Evolutionary conservation across 2,888 invertebrate species (phyloP).

Genomic region (Luperina nickerlii): DNA sequence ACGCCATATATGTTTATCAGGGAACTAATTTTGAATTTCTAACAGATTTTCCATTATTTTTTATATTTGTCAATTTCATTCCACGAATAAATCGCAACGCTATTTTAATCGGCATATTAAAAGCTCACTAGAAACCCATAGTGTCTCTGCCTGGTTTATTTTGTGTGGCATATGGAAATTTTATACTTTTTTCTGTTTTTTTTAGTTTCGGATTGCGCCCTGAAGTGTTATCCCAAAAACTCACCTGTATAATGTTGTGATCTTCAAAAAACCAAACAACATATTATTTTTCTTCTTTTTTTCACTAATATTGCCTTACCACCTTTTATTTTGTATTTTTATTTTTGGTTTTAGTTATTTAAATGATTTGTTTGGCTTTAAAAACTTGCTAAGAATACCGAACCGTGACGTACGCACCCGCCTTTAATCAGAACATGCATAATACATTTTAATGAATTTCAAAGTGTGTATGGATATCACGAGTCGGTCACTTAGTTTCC

Average conservation of each 20-base stretch:
- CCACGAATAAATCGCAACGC: neutral
- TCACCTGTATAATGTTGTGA: constrained; percentile 14
- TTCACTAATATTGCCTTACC: constrained; percentile 42
- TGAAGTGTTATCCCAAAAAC: constrained; percentile 14
- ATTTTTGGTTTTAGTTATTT: constrained; percentile 22
- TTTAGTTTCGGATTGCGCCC: neutral
- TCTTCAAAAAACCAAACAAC: neutral
- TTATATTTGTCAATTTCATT: neutral
- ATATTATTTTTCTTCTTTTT: constrained; percentile 11
- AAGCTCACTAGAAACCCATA: neutral
- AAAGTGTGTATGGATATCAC: constrained; percentile 28
- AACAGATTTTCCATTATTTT: neutral
- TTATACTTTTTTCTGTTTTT: neutral
- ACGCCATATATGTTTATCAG: too few species aligned
- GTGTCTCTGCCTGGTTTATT: neutral
- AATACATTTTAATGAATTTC: constrained; percentile 6
- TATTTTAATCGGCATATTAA: neutral
- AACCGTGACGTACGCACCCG: constrained; percentile 30
- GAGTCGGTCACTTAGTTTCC: constrained; percentile 38
- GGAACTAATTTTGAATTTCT: neutral
- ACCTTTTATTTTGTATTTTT: constrained; percentile 25
- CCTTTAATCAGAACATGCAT: constrained; percentile 14
- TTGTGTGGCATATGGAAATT: neutral
- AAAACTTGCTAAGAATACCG: constrained; percentile 34
- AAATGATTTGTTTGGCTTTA: constrained; percentile 29